Base-by-base conservation (phyloP, 2,113 vertebrate genomes). In the Scomber colias region DNA sequence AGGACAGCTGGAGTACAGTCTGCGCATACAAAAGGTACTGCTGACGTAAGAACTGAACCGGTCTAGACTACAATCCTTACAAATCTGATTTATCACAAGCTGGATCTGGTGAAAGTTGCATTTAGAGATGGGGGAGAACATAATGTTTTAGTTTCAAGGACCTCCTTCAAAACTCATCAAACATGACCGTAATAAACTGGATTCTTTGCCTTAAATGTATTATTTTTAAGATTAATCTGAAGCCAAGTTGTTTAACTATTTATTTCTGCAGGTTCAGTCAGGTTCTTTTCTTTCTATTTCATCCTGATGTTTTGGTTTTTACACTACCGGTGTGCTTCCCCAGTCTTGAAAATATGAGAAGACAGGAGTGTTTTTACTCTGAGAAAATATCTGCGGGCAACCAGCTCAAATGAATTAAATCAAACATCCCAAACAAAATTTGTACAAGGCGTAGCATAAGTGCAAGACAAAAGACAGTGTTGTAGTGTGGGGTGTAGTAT, bases 1-100 rank as follows among this genome's bases (percentile, higher is more conserved):
- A 87, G 97, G 97, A 78, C 96, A 96, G 87, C 95, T 99, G 93
- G 98, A 99, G 90, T 99, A 99, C 94, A 99, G 97, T 90, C 97
- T 99, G 77, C 95, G 98, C 84, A 99, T 99, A 88, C 98, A 99
- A 93, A 99, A 99, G 92, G 93, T 94, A 91, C 73, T 5, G 16
- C 5, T 69, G 21, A 53, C 45, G 40, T 59, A 0, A 19, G 53
- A 51, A 40, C 45, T 53, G 17, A 3, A 57, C 11, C 21, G 10
- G 7, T 13, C 14, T 35, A 11, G 11, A 3, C n/a, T 27, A 14
- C 11, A 17, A 11, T 12, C 17, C 17, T 46, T 49, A 19, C 0
- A 5, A 12, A 46, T 62, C 6, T 50, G 2, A 57, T 54, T 77
- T 2, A 67, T 54, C 19, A 13, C 14, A 15, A 65, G 10, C 1